These are phyloP conservation scores for Catocala fraxini DNA, from an alignment of 2,888 invertebrate genomes.

Conservation along the genomic window DNA sequence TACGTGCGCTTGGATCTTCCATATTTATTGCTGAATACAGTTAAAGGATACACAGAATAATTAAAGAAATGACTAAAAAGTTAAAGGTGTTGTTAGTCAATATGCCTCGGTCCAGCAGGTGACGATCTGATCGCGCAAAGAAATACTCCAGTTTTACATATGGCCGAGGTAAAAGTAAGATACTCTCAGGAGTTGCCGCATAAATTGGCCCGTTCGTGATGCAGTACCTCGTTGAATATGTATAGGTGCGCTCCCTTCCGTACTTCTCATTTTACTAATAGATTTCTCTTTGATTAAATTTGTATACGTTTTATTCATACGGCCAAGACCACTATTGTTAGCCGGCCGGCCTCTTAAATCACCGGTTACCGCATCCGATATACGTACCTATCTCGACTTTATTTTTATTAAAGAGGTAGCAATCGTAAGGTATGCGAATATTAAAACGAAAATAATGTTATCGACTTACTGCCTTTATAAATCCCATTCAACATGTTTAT, in stretches of 20 bases:
- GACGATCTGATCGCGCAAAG: conserved; percentile 80
- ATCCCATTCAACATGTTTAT: conserved; percentile 24
- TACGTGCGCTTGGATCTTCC: conserved; percentile 51
- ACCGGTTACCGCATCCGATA: conserved; percentile 64
- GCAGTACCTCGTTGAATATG: conserved; percentile 87
- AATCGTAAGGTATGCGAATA: conserved; percentile 27
- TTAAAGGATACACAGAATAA: conserved; percentile 14
- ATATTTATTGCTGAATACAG: conserved; percentile 14
- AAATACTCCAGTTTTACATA: conserved; percentile 86
- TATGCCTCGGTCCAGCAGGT: conserved; percentile 66
- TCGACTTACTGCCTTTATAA: conserved; percentile 19
- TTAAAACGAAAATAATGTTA: conserved; percentile 28
- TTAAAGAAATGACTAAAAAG: conserved; percentile 19
- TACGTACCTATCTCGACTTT: conserved; percentile 29
- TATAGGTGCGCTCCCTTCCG: conserved; percentile 87
- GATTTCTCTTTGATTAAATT: conserved; percentile 88
- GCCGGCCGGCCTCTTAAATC: conserved; percentile 75
- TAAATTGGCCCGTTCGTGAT: conserved; percentile 87
- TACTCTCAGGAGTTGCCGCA: conserved; percentile 83
- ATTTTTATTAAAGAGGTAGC: conserved; percentile 32
- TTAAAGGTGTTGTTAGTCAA: conserved; percentile 50
- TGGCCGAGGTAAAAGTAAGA: conserved; percentile 82
- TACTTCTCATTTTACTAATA: conserved; percentile 88
- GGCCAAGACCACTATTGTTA: conserved; percentile 80
- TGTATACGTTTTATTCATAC: conserved; percentile 87